Evolutionary conservation across 2,113 vertebrate genomes (phyloP), one percentile per base, ranked within the genome.

Genomic region (Bostrychus sinensis): DNA sequence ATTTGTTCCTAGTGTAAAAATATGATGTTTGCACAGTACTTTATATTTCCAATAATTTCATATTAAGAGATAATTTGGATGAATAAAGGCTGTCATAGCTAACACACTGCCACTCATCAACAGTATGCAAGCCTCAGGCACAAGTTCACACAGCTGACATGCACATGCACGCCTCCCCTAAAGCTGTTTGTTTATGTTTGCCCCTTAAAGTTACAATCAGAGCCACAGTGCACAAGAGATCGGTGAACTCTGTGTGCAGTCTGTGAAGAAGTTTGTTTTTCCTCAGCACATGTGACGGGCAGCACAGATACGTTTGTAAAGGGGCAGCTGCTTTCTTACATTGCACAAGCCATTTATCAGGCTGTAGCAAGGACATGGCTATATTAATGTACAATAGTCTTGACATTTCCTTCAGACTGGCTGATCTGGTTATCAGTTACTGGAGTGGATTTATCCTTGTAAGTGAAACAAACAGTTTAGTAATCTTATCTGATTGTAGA

Each of bases 371-470:
- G 63, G 63, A 56, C 63, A 38, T 66, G 1, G 0, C 4, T n/a
- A 20, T 13, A 42, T 39, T 58, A 64, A 76, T 60, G 69, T 75
- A 70, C 59, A 22, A 50, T 26, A 66, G 62, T 48, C 30, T 71
- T 41, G 19, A 58, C 3, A 14, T 36, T 32, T 68, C 2, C 12
- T 2, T 62, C 14, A n/a, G 69, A 34, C 23, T 43, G 57, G 19
- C 50, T 5, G 3, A 20, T 4, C 36, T 2, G 19, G 28, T 50
- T 51, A 62, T 48, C 30, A 50, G 38, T 12, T 5, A 19, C 57
- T 26, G 10, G n/a, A 53, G 14, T 36, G 11, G 28, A 58, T 34
- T 34, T 12, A 63, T 59, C 30, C 55, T 45, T 37, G 56, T 1
- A 32, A 13, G 61, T 75, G 54, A 69, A 57, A 43, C n/a, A 42